These are phyloP conservation scores for Etheostoma nigrum DNA, from an alignment of 2,797 vertebrate species.

Conservation along the genomic window DNA sequence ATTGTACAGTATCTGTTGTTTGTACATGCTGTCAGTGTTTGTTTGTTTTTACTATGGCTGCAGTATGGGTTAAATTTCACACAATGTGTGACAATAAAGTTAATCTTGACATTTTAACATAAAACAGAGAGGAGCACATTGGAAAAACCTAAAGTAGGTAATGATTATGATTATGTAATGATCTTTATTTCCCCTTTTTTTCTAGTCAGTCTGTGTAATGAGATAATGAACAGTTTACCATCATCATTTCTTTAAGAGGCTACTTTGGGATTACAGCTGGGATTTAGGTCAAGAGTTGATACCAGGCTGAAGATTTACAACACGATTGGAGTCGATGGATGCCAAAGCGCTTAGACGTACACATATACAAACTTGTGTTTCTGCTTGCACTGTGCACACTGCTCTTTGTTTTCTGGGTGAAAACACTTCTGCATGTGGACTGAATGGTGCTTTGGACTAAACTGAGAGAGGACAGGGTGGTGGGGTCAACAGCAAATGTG, in stretches of 20 bases:
- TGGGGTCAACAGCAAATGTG: neutral
- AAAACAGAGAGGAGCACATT: too few relatives aligned
- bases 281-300: conserved; percentile 54
- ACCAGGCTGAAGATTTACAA: conserved; percentile 14
- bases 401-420: conserved; percentile 14
- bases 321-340: conserved; percentile 15
- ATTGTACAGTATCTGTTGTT: too few relatives aligned
- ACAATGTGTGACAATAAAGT: too few relatives aligned
- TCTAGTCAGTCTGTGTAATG: conserved; percentile 23
- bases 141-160: too few relatives aligned
- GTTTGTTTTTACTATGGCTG: too few relatives aligned
- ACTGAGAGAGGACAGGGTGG: neutral
- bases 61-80: too few relatives aligned
- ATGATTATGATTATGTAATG: too few relatives aligned
- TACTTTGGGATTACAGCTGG: conserved; percentile 20
- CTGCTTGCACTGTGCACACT: neutral
- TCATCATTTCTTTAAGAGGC: conserved; percentile 39
- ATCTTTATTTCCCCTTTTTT: neutral
- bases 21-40: too few relatives aligned
- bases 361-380: neutral
- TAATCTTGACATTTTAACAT: too few relatives aligned
- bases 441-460: conserved; percentile 18
- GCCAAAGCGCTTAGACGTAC: neutral
- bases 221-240: conserved; percentile 39
- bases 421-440: conserved; percentile 1